Evolutionary conservation across 2,113 vertebrate species (phyloP), one percentile per base, ranked within the genome.

Genomic region (Cyprinodon brontotheroides): DNA sequence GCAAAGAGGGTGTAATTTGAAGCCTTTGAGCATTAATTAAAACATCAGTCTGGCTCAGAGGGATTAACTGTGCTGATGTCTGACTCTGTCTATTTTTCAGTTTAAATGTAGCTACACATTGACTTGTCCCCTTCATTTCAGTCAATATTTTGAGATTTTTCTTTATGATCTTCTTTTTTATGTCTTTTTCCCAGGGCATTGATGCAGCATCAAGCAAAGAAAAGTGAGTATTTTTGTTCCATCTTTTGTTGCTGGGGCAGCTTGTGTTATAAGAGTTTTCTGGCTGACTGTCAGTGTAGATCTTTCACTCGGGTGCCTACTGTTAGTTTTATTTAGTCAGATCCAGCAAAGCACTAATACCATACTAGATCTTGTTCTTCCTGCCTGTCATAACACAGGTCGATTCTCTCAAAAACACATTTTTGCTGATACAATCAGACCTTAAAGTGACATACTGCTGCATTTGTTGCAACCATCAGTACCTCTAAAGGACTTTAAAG

Each of bases 181-280:
- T 76, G 75, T 77, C 78, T 75, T 78, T 78, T 83, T 79, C 78
- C 22, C 90, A 98, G 98, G 98, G 98, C 87, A 98, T 99, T 4
- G 96, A 97, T 83, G 97, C 97, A 85, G 94, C 96, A 79, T 94
- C 94, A 86, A 97, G 96, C 92, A 98, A 99, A 94, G 97, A 98
- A 94, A 97, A 96, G 98, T 99, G 89, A 97, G 98, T 95, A 70
- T 79, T 86, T 82, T 75, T 65, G 65, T 66, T 41, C 37, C 17
- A 37, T 9, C 73, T 80, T 65, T 41, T 78, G 63, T 75, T 75
- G 37, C 69, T 43, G 65, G n/a, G 36, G 62, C 2, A 3, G 71
- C 61, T 83, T 69, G 86, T 73, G 61, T 72, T 72, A 37, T 80
- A 72, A 79, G 73, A 13, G 37, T 63, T 81, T 70, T 77, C 75